Base-by-base conservation (phyloP, 2,888 invertebrate genomes). In the Therioaphis trifolii region DNA sequence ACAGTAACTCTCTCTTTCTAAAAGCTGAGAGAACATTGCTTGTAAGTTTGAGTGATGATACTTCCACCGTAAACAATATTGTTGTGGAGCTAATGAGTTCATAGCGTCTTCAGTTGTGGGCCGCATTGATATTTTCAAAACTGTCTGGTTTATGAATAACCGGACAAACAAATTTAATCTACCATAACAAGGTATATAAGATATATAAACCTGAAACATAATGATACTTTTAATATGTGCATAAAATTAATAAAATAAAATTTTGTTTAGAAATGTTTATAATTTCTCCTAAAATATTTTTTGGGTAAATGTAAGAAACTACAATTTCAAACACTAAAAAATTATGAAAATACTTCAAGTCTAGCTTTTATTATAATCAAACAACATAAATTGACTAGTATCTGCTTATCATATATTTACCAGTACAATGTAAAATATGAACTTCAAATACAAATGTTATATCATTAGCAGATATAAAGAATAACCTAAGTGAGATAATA, bases 21-120 rank as follows among this genome's bases (percentile, higher is more conserved):
- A 90, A 84, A 97, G 91, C 89, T 95, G 94, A 80, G 95, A 94
- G 84, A 87, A 87, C 87, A 87, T 87, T 27, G 87, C 87, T 90
- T 95, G 95, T 86, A 96, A 91, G 89, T 96, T 96, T 86, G 94
- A 93, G 89, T 96, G 95, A 90, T 96, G 96, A 89, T 96, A 95
- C 88, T 96, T 96, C 96, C 96, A 96, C 89, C 96, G 91, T 87
- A 96, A 90, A 89, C 96, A 96, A 90, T 96, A 96, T 90, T 96
- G 96, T 90, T 96, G 96, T 24, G 85, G 84, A n/a, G 84, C 61
- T 35, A 82, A 63, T 18, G 72, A 27, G 35, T 40, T 82, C 82
- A 82, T 82, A 40, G 18, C 74, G 63, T 82, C 63, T 24, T 82
- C 82, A 63, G 49, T 61, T 15, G 61, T 63, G 18, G 71, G 52